phyloP scores from a whole-genome alignment of 2,797 vertebrate species.

The Oreochromis grahami region DNA sequence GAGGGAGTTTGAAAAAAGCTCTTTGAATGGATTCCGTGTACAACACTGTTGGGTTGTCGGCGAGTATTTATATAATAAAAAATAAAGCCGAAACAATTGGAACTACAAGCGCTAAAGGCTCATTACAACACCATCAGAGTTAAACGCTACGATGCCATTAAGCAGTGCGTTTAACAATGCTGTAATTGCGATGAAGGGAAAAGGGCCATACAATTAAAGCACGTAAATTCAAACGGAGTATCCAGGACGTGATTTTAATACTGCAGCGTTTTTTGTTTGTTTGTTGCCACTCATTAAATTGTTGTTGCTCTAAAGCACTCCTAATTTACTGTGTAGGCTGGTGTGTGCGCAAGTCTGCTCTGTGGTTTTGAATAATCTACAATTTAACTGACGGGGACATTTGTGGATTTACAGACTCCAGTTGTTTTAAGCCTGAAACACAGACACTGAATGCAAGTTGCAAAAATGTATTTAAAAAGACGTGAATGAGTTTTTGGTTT shows the following conservation, averaged over 20 bases:
- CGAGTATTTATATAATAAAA: not conserved
- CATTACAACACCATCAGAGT: not conserved
- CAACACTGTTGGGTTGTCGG: not conserved
- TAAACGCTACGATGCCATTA: not conserved
- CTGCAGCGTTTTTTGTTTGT: not conserved
- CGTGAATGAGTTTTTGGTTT: not conserved
- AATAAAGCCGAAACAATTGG: not conserved
- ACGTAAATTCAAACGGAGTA: not conserved
- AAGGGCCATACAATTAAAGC: not conserved
- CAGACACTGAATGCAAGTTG: not conserved
- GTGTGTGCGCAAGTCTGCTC: not conserved
- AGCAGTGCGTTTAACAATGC: not conserved
- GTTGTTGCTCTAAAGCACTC: not conserved
- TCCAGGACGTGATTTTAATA: not conserved
- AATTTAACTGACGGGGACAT: not conserved
- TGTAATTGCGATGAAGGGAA: not conserved
- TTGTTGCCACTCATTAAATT: not conserved
- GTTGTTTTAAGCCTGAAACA: not conserved
- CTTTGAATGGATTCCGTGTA: not conserved
- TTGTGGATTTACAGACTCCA: not conserved
- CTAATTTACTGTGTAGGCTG: not conserved
- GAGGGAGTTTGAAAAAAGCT: not conserved
- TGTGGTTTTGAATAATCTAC: not conserved
- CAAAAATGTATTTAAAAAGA: not conserved
- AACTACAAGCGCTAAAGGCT: not conserved